phyloP scores from a whole-genome alignment of 2,888 invertebrate species.

The Amaurobius ferox region DNA sequence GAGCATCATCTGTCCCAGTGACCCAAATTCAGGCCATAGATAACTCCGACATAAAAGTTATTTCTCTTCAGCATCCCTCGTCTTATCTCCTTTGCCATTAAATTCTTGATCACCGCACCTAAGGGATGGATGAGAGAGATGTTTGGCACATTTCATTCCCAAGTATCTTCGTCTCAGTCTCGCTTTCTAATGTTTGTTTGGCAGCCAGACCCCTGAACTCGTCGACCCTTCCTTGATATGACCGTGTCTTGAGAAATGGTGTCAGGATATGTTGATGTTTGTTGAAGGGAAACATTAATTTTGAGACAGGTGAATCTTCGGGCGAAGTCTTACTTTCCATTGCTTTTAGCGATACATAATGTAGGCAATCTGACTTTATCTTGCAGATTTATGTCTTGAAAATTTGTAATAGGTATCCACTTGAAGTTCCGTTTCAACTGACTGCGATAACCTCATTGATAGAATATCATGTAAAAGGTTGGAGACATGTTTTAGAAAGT shows the following conservation, averaged over 20 bases:
- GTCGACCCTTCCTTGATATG: too few relatives aligned
- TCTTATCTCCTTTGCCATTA: not conserved
- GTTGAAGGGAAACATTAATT: not conserved
- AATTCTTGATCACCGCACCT: not conserved
- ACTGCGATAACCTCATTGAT: too few relatives aligned
- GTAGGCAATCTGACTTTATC: too few relatives aligned
- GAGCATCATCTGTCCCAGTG: constrained; percentile 1
- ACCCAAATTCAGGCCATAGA: not conserved
- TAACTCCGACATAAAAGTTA: not conserved
- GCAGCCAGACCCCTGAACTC: too few relatives aligned
- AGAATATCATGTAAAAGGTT: too few relatives aligned
- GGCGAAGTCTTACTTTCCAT: not conserved
- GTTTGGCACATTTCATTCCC: not conserved
- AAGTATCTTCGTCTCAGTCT: not conserved
- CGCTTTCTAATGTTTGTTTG: not conserved
- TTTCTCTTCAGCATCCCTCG: not conserved
- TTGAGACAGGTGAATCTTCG: not conserved
- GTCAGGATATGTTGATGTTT: not conserved
- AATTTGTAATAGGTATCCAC: too few relatives aligned
- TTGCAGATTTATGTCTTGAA: too few relatives aligned
- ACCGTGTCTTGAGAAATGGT: not conserved
- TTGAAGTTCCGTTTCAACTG: too few relatives aligned
- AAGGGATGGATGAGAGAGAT: not conserved
- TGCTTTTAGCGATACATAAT: not conserved
- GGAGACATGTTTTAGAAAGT: too few relatives aligned